Evolutionary conservation across 2,888 invertebrate genomes (phyloP), one percentile per base, ranked within the genome.

Genomic region (Frankliniella fusca): DNA sequence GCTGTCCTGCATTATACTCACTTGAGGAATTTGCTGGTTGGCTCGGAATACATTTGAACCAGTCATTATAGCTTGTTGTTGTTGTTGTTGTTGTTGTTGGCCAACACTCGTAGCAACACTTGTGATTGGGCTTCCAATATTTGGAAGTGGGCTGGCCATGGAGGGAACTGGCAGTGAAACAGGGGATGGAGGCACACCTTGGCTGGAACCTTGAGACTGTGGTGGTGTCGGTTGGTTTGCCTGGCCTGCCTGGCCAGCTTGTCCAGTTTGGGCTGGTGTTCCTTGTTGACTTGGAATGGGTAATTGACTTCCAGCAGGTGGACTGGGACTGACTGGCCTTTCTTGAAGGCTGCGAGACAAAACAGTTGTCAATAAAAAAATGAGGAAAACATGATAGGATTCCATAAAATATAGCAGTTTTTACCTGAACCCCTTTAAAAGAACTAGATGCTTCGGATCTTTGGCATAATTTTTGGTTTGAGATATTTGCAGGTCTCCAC

Each of bases 381-480:
- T 23, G 50, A 3, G 28, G 48, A 20, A 61, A n/a, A 27, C 80
- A 23, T 23, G 65, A 9, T 18, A 9, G 48, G 15, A 5, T 49
- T 2, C 0, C 20, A 27, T 80, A 54, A 81, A 81, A 50, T 54
- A 23, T 27, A 54, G n/a, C 8, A n/a, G 38, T 61, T n/a, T 9
- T n/a, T 87, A 92, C 90, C 93, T 92, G 86, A 91, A 94, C 11
- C 94, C 94, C 87, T 93, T 93, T 0, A 94, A 88, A 12, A 96
- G 88, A 3, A 96, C 94, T 83, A 95, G 89, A 88, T 96, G 95
- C 10, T 95, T 89, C 0, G 94, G 93, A 88, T 96, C 97, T 88
- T 96, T 95, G 0, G 97, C 96, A 87, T 96, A 98, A 88, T 97
- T 97, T 87, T 97, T 95, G 20, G 93, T 94, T 85, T 94, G 93